Base-by-base conservation (phyloP, 2,113 vertebrate genomes). In the Petroica traversi region DNA sequence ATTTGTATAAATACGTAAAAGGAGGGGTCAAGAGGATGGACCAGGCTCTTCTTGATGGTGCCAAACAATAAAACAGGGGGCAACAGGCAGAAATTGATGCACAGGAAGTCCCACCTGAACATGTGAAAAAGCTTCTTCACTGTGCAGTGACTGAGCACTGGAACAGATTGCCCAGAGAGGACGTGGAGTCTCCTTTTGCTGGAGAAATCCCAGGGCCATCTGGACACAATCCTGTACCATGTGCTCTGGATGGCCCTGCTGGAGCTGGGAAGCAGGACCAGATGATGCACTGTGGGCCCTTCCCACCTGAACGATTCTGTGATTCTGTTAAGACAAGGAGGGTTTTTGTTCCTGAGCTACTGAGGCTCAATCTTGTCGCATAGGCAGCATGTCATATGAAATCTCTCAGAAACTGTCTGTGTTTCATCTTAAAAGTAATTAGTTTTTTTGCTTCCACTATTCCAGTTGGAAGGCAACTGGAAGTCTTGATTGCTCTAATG, bases 401-500 rank as follows among this genome's bases (percentile, higher is more conserved):
- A 55, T 72, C 43, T 86, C 71, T 73, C 82, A 92, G 36, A 71
- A 92, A 87, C 12, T 43, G 64, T 80, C n/a, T 67, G 31, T 45
- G 25, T 55, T 93, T 96, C 57, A 91, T 91, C 83, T 86, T 80
- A 74, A 74, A 93, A 95, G 74, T 88, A 92, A 93, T 90, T 63
- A 26, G 24, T 0, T 58, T 83, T 91, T 92, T 94, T 96, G 63
- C 46, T 58, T 96, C 59, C 29, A 38, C 46, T 86, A 49, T 77
- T 93, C 59, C 67, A 86, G 41, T 88, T 94, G 92, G 92, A 96
- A 97, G 67, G 43, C 72, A 86, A 83, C 11, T 92, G 67, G 75
- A 93, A 94, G 51, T 84, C 59, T 86, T 91, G 94, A 95, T 92
- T 94, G 75, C 72, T 95, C 33, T 92, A 93, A 94, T 59, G 91